phyloP scores from a whole-genome alignment of 2,888 invertebrate genomes.

The Exocentrus adspersus region DNA sequence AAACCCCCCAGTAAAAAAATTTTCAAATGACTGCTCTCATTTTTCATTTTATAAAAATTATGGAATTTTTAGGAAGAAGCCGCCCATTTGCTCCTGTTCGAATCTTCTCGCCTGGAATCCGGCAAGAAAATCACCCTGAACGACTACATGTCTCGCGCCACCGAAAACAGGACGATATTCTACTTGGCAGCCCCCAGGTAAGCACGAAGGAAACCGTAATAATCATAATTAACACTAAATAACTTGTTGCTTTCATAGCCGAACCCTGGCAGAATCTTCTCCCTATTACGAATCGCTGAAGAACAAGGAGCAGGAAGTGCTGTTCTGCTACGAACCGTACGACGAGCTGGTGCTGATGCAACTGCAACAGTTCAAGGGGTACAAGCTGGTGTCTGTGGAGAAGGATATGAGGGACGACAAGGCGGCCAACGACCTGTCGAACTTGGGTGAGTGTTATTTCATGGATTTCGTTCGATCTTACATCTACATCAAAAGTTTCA shows the following conservation, averaged over 20 bases:
- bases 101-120: slow-evolving; percentile 81
- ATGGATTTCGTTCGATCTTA: too few species aligned
- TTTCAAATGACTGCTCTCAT: too few species aligned
- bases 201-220: background rate
- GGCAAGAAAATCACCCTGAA: slow-evolving; percentile 80
- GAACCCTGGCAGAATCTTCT: slow-evolving; percentile 90
- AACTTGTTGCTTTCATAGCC: slow-evolving; percentile 71
- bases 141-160: slow-evolving; percentile 79
- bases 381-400: slow-evolving; percentile 87
- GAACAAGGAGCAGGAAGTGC: slow-evolving; percentile 86
- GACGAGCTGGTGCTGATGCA: slow-evolving; percentile 96
- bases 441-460: slow-evolving; percentile 73
- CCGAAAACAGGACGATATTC: slow-evolving; percentile 86
- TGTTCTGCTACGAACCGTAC: slow-evolving; percentile 97
- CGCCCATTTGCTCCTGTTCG: slow-evolving; percentile 88
- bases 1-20: too few species aligned
- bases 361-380: slow-evolving; percentile 81
- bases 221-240: background rate
- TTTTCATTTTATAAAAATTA: too few species aligned
- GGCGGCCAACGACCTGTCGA: slow-evolving; percentile 67
- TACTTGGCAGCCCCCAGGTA: slow-evolving; percentile 94
- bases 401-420: slow-evolving; percentile 88
- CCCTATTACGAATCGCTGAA: slow-evolving; percentile 95
- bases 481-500: too few species aligned
- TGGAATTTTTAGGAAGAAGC: slow-evolving; percentile 80